These are phyloP conservation scores for Megalopta genalis DNA, from an alignment of 1,140 invertebrate genomes.

Conservation along the genomic window DNA sequence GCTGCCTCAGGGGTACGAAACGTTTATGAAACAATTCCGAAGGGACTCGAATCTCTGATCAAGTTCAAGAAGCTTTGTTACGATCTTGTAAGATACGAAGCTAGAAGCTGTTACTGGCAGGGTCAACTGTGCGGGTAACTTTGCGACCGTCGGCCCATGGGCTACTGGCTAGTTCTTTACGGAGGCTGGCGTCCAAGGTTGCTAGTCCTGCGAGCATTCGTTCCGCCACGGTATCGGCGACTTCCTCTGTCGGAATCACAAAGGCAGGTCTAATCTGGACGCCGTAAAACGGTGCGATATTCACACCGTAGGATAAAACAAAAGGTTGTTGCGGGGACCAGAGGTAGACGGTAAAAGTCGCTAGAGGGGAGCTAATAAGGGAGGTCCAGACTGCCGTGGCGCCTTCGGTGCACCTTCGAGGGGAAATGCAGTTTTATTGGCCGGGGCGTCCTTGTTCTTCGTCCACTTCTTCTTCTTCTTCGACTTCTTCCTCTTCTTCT, in stretches of 20 bases:
- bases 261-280: conserved; percentile 69
- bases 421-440: conserved; percentile 68
- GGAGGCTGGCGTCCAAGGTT: neutral
- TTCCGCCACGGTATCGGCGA: conserved; percentile 6
- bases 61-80: too few species aligned
- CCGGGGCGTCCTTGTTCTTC: conserved; percentile 57
- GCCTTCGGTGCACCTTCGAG: conserved; percentile 63
- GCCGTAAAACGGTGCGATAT: conserved; percentile 74
- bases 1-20: too few species aligned
- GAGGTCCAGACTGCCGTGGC: conserved; percentile 67
- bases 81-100: too few species aligned
- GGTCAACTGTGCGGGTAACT: too few species aligned
- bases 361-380: conserved; percentile 67
- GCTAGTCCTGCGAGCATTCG: neutral
- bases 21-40: too few species aligned
- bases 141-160: too few species aligned
- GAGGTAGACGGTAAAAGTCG: conserved; percentile 42
- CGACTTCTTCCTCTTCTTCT: conserved; percentile 5
- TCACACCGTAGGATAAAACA: conserved; percentile 75
- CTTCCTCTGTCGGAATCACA: conserved; percentile 54
- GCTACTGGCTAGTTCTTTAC: too few species aligned
- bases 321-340: conserved; percentile 67
- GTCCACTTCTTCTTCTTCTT: conserved; percentile 21
- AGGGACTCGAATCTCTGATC: too few species aligned
- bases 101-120: neutral